Base-by-base conservation (phyloP, 1,140 invertebrate species). In the Anadara kagoshimensis region DNA sequence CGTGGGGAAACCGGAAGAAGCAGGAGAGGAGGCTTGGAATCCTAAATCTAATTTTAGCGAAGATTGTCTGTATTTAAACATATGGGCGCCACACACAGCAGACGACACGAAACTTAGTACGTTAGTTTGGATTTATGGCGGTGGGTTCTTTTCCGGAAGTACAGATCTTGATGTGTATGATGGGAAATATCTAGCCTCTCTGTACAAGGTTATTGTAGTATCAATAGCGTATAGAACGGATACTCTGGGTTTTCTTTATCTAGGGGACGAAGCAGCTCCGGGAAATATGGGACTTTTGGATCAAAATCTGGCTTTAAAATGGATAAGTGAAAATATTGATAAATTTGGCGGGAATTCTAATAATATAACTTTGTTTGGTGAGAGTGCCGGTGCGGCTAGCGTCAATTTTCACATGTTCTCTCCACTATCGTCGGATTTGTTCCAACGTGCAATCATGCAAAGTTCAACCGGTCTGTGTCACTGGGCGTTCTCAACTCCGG, bases 71-170 rank as follows among this genome's bases (percentile, higher is more conserved):
- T 97, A 97, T 88, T 92, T 98, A 65, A 98, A 97, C 88, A 94
- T 98, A 1, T 93, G 91, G 91, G 85, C 93, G 76, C 96, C 96
- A 2, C 45, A 47, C 14, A 47, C 49, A 43, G n/a, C 41, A 93
- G 81, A 24, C 12, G 63, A 51, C 47, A 49, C 29, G 10, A 45
- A 94, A 82, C 93, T 95, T 63, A 94, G 96, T 24, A 96, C 98
- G 26, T 93, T 98, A 93, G 92, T 98, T 43, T 98, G 97, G 97
- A 94, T 98, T 70, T 98, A 95, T 88, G 97, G 97, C 49, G 97
- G 97, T 61, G 96, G 96, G 7, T 98, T 98, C 90, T 96, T 96
- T 85, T 57, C 64, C 36, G 96, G 97, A 22, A 95, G 95, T 16
- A 94, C 94, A 44, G 97, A 96, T 26, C 90, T 98, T 73, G 96